Evolutionary conservation across 2,888 invertebrate species (phyloP).

Genomic region (Nephrotoma flavescens): DNA sequence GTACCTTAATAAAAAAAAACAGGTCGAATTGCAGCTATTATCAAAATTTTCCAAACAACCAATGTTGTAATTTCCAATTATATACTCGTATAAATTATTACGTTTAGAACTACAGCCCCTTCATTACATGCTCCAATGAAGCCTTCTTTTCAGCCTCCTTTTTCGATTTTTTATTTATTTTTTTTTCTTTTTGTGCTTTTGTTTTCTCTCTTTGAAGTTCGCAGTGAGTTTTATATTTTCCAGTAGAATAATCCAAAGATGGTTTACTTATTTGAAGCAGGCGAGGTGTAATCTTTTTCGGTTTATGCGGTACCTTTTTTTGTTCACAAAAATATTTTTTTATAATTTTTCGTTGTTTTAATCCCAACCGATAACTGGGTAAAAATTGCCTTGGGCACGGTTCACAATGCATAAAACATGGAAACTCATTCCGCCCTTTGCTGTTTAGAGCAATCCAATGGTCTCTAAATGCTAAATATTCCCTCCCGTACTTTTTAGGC

Average conservation of each 20-base stretch:
- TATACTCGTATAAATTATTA: background rate
- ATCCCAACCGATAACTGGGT: background rate
- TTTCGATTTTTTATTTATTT: background rate
- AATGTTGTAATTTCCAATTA: background rate
- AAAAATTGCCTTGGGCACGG: background rate
- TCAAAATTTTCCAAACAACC: too few relatives aligned
- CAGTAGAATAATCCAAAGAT: background rate
- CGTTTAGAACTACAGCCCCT: background rate
- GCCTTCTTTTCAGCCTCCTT: background rate
- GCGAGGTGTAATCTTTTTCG: background rate
- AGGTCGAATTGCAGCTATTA: too few relatives aligned
- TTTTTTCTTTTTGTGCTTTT: background rate
- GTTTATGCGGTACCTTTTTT: background rate
- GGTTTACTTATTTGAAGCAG: background rate
- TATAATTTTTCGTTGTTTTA: background rate
- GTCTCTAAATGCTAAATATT: background rate
- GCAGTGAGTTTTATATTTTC: background rate
- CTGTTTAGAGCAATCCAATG: background rate
- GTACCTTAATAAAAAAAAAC: too few relatives aligned
- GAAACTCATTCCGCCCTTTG: background rate
- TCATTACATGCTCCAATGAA: background rate
- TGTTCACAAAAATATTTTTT: background rate
- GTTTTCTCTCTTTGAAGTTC: background rate
- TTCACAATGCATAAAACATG: background rate
- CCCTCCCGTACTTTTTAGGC: background rate